These are phyloP conservation scores for Onychorhynchus coronatus DNA, from an alignment of 2,113 vertebrate genomes.

Conservation along the genomic window DNA sequence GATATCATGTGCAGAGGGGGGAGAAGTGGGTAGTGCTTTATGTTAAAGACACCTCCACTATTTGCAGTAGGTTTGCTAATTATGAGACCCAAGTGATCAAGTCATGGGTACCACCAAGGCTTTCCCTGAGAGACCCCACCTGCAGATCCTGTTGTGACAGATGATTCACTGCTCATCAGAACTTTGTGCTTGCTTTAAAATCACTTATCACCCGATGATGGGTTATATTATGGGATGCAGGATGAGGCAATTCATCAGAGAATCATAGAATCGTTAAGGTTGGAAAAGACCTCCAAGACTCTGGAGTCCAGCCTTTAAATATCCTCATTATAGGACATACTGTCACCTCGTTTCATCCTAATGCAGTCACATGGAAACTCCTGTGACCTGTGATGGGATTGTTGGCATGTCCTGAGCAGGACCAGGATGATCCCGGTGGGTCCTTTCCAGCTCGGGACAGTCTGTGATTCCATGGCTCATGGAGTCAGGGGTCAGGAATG, in stretches of 20 bases:
- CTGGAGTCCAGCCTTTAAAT: background rate
- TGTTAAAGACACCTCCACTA: background rate
- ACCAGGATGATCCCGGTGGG: background rate
- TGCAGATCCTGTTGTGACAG: rapidly evolving
- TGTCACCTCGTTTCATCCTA: background rate
- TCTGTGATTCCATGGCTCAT: rapidly evolving
- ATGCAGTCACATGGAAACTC: background rate
- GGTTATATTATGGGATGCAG: background rate
- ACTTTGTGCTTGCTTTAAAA: background rate
- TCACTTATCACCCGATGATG: rapidly evolving
- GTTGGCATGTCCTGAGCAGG: background rate
- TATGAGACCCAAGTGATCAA: background rate
- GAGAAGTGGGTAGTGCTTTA: background rate
- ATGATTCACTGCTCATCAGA: background rate
- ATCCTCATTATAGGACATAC: background rate
- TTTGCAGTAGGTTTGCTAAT: background rate
- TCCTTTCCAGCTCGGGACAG: background rate
- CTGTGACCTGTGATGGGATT: rapidly evolving
- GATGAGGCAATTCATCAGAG: background rate
- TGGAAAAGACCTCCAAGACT: background rate
- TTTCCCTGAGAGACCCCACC: background rate
- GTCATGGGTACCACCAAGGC: background rate
- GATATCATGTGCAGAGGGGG: background rate
- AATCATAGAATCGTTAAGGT: background rate
- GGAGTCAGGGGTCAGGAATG: background rate